Percentiles rank a stretch among this genome's conserved stretches.
phyloP scores from a whole-genome alignment of 2,888 invertebrate genomes.

The Phalangium opilio region DNA sequence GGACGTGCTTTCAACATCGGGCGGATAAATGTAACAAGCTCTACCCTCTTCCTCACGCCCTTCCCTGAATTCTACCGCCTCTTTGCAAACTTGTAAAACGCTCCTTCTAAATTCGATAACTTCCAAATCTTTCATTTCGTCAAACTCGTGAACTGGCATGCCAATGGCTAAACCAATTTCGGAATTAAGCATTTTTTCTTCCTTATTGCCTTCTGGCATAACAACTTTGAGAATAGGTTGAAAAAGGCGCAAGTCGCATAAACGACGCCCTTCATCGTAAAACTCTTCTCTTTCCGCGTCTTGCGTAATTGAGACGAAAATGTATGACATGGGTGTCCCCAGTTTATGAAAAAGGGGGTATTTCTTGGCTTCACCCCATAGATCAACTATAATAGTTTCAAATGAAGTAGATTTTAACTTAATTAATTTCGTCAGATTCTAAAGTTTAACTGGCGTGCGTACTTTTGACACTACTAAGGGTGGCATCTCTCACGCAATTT shows the following conservation, averaged over 20 bases:
- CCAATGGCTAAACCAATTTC: conserved; percentile 38
- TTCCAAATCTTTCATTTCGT: conserved; percentile 36
- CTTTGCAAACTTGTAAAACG: conserved; percentile 32
- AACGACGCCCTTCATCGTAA: conserved; percentile 38
- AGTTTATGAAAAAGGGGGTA: conserved; percentile 33
- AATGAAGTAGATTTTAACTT: too few relatives aligned
- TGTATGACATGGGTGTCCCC: conserved; percentile 33
- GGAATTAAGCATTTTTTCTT: conserved; percentile 39
- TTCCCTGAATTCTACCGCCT: conserved; percentile 32
- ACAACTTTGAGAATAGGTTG: conserved; percentile 38
- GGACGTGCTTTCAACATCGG: conserved; percentile 32
- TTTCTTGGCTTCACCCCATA: conserved; percentile 37
- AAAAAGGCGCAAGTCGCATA: conserved; percentile 40
- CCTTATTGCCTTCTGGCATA: conserved; percentile 38
- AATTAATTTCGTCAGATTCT: too few relatives aligned
- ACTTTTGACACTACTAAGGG: conserved; percentile 34
- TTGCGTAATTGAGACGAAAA: conserved; percentile 38
- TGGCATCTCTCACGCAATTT: conserved; percentile 30
- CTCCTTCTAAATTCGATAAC: conserved; percentile 36
- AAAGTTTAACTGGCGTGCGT: too few relatives aligned
- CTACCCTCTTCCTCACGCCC: conserved; percentile 28
- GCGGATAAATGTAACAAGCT: conserved; percentile 35
- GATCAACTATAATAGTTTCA: conserved; percentile 28
- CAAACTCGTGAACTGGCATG: conserved; percentile 37
- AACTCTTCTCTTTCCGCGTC: conserved; percentile 40